Evolutionary conservation across 2,113 vertebrate species (phyloP).

Genomic region (Rousettus leschenaultii): DNA sequence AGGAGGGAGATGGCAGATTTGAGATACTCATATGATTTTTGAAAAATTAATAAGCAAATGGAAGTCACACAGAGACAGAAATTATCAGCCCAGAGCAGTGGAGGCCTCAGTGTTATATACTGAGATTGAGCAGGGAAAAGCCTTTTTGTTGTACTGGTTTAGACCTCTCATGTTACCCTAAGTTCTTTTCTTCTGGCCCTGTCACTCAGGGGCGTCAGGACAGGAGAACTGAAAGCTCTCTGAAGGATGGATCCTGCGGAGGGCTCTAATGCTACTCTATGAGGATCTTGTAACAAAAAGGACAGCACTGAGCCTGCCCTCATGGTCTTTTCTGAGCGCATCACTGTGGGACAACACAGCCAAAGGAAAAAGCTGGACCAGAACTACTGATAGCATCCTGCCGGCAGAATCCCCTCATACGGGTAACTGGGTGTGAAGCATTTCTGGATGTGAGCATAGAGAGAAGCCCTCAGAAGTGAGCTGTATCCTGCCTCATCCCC

Average conservation of each 20-base stretch:
- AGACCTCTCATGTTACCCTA: background rate
- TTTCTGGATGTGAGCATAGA: background rate
- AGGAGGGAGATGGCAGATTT: background rate
- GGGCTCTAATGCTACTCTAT: background rate
- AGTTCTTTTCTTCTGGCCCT: background rate
- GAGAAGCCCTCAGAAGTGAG: background rate
- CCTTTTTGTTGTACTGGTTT: background rate
- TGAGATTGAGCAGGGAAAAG: too few relatives aligned
- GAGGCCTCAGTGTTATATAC: too few relatives aligned
- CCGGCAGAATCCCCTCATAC: accelerated
- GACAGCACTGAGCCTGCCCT: accelerated
- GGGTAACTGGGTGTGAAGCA: accelerated
- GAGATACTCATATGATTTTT: background rate
- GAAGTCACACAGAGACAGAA: background rate
- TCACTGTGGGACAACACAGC: background rate
- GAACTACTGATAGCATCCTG: background rate
- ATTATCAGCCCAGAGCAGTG: background rate
- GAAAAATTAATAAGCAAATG: background rate
- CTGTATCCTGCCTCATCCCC: accelerated
- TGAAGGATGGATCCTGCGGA: accelerated
- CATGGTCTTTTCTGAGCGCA: accelerated
- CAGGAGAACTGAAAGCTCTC: background rate
- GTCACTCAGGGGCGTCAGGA: background rate
- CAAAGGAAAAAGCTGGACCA: accelerated
- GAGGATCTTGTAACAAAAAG: background rate